Base-by-base conservation (phyloP, 2,113 vertebrate species). In the Hemichromis elongatus region DNA sequence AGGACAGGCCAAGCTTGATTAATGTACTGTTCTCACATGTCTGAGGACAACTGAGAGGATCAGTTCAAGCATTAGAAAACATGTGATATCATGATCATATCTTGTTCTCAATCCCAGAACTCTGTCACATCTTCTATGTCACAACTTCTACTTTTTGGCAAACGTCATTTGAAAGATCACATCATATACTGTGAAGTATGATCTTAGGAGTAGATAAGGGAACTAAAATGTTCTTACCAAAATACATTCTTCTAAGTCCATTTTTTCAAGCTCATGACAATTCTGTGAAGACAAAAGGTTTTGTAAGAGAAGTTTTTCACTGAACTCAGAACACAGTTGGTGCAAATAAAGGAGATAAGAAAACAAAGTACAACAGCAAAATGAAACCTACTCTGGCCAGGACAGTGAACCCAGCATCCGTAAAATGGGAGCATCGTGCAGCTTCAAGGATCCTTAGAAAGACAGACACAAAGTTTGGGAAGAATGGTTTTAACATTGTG, bases 191-290 rank as follows among this genome's bases (percentile, higher is more conserved):
- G 52, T 4, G 7, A 7, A 55, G 11, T 37, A 70, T 9, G 16
- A 56, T 26, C 12, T 19, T 40, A 52, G 4, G 9, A 45, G 28
- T 40, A 80, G 83, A 87, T 16, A 9, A 37, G 55, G n/a, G 42
- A 53, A 78, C 2, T 7, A 78, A 59, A 42, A 77, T 83, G 75
- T 8, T 89, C 97, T 97, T 94, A 98, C 98, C 97, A 98, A 95
- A 95, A 98, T 96, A 92, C 98, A 98, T 92, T 98, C 98, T 95
- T 98, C 98, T 79, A 98, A 96, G 92, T 98, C 98, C 98, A 98
- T 98, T 96, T 98, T 98, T 96, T 98, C 97, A 92, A 98, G 96
- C 82, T 97, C 97, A 1, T 98, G 98, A 92, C 98, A 98, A 85
- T 98, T 98, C 98, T 96, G 90, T 87, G 77, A 88, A 80, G 18